Evolutionary conservation across 2,797 vertebrate species (phyloP).

Genomic region (Phrynocephalus guinanensis): DNA sequence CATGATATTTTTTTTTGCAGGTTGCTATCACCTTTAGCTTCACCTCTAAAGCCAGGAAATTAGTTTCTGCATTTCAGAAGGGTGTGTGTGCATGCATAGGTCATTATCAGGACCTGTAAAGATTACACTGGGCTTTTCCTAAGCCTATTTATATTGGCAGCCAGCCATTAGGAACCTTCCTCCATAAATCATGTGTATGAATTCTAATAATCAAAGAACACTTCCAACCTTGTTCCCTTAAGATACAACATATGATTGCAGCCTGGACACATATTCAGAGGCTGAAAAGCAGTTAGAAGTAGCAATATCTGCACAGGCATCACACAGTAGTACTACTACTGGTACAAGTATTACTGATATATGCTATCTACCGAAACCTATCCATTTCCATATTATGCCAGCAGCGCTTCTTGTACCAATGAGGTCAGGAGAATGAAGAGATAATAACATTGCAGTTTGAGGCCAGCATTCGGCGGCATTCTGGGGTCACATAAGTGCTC

Average conservation of each 20-base stretch:
- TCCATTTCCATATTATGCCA: too few species aligned
- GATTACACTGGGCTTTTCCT: constrained; percentile 70
- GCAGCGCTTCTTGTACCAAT: too few species aligned
- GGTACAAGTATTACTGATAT: not conserved
- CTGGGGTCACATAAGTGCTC: too few species aligned
- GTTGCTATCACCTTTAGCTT: constrained; percentile 57
- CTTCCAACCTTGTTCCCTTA: constrained; percentile 61
- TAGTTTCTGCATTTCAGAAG: constrained; percentile 63
- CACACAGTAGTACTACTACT: not conserved
- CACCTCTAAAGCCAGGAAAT: constrained; percentile 68
- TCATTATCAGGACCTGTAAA: constrained; percentile 72
- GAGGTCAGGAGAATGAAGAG: too few species aligned
- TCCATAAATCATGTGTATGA: constrained; percentile 68
- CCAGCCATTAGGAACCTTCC: constrained; percentile 63
- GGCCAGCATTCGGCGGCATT: too few species aligned
- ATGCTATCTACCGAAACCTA: too few species aligned
- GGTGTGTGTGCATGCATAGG: not conserved
- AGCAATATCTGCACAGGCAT: not conserved
- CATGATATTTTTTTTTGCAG: constrained; percentile 74
- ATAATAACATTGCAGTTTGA: too few species aligned
- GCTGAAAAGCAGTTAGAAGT: constrained; percentile 35
- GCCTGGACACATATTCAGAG: not conserved
- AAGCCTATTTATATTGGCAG: constrained; percentile 74
- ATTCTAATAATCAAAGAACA: constrained; percentile 65
- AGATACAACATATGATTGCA: constrained; percentile 61